Base-by-base conservation (phyloP, 2,113 vertebrate genomes). In the Charadrius vociferus region DNA sequence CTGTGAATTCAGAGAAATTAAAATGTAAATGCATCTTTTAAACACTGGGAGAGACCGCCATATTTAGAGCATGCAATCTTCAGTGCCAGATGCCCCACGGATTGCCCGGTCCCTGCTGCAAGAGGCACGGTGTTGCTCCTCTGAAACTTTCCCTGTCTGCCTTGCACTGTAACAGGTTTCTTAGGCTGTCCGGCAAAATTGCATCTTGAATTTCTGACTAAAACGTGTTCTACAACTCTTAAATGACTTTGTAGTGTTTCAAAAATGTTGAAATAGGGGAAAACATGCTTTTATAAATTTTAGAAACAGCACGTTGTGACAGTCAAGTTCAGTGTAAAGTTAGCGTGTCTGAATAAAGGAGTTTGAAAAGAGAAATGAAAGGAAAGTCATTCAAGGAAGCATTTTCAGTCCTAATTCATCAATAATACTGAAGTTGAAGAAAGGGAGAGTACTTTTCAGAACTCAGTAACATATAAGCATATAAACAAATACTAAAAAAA, bases 231-330 rank as follows among this genome's bases (percentile, higher is more conserved):
- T 53, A 20, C 24, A 18, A 8, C 18, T 34, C 52, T 58, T 47
- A 49, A 49, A 53, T 34, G 34, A 19, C 36, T 56, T 66, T 14
- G 3, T 10, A 55, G 27, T 36, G 17, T 61, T 89, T 81, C 18
- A 62, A 36, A 52, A 78, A 39, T 26, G 18, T 30, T 62, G 52
- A 39, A 56, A 62, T 24, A 43, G 26, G 43, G 13, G 6, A 8
- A 49, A 72, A 72, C 10, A 16, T 17, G 34, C 22, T 52, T 73
- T 52, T 23, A 32, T 24, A 65, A 90, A 65, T 14, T 26, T 30
- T 3, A 41, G 43, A 75, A 73, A 22, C 4, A 18, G 37, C 7
- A 52, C 0, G 0, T 7, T n/a, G 6, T 26, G 45, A 22, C 34
- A 58, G 36, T 19, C 53, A 59, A 34, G 20, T 14, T 30, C 13